Evolutionary conservation across 2,113 vertebrate genomes (phyloP), one percentile per base, ranked within the genome.

Genomic region (Sinocyclocheilus rhinocerous): DNA sequence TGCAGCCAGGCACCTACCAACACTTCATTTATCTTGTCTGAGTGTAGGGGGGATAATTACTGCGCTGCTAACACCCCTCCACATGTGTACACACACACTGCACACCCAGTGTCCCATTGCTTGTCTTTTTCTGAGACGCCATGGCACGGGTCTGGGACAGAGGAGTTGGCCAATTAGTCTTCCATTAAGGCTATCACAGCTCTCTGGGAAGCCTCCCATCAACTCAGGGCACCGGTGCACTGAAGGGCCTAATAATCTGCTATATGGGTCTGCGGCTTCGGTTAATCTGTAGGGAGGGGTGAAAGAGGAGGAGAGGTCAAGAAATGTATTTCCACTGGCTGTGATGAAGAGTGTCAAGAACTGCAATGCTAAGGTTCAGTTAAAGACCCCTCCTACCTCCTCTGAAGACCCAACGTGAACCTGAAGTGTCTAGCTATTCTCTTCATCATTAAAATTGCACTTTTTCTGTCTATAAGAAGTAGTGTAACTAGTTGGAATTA

Each of bases 21-120:
- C 94, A 95, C 96, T 97, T 97, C 96, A 96, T 99, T 98, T 98
- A 96, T 99, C 97, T 98, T 98, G 96, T 98, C 96, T 95, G 93
- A 92, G 89, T 89, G 91, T 72, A 72, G 90, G 84, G 88, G 94
- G 94, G 95, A 94, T 97, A 96, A 96, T 96, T 96, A 96, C 95
- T 95, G 92, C 92, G 93, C 94, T 76, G 95, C 94, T 94, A 92
- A 92, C 94, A 90, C 79, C 92, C 90, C 93, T 92, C 91, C 96
- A 94, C 94, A 95, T 95, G 93, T 94, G 39, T 76, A 83, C 77
- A 55, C 57, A 52, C 72, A 82, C 52, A 61, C 65, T 12, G 26
- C 70, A 76, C 24, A 86, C 86, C 15, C 73, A 63, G 50, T 26
- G 70, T 76, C 81, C 81, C 50, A 12, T 45, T 84, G 77, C 78